Base-by-base conservation (phyloP, 2,888 invertebrate genomes). In the Phania funesta region DNA sequence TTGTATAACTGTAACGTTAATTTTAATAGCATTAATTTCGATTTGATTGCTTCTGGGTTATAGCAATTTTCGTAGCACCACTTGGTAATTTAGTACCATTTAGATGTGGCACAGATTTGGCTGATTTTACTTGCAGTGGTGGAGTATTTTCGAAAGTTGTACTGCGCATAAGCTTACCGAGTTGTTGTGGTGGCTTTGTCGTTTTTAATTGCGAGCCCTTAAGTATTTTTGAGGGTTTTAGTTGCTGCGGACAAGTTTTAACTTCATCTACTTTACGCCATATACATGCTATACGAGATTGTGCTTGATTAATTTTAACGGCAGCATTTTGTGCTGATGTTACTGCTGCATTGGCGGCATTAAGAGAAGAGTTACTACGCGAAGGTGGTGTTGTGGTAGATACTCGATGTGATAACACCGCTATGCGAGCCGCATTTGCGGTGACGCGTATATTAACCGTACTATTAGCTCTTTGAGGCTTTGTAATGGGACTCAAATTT, bases 241-340 rank as follows among this genome's bases (percentile, higher is more conserved):
- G 18, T 44, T 20, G 56, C 22, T 38, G 78, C 50, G 79, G 84
- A 44, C 85, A 86, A 26, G 81, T 85, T 70, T 89, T 90, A 2
- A 84, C 88, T 52, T 90, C 91, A 56, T 91, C 90, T 8, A 88
- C 87, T 35, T 88, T 88, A 74, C 90, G 91, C 91, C 91, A 91
- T 44, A 91, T 90, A 16, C 89, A 89, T 44, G 91, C 90, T 62
- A 91, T 91, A 60, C 91, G 90, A 79, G 90, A 91, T 73, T 89
- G 88, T 16, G 90, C 88, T 80, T 90, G 89, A 76, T 86, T 88
- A 18, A 89, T 88, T 80, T 87, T 90, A 0, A 86, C 85, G 1
- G 88, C 87, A 46, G 82, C 80, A 58, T 67, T 83, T 70, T 78
- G 71, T 13, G 84, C 82, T 26, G 83, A 73, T 18, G 82, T 86